Evolutionary conservation across 2,888 invertebrate species (phyloP).

Genomic region (Coleophora deauratella): DNA sequence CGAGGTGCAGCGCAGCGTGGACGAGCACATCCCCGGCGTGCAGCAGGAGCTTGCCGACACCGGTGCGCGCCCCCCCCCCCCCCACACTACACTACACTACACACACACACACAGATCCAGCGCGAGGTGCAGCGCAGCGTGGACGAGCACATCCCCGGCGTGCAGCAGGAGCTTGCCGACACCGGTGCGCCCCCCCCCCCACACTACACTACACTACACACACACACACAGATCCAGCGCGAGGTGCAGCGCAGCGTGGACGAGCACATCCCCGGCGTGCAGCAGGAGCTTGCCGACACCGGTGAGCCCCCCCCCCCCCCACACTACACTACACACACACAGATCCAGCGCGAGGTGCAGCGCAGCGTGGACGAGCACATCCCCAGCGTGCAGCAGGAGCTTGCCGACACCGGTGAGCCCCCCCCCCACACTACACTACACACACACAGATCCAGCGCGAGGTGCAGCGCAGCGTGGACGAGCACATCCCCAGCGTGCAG

Average conservation of each 20-base stretch:
- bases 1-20: constrained; percentile 78
- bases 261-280: constrained; percentile 78
- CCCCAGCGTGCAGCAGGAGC: constrained; percentile 64
- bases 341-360: constrained; percentile 78
- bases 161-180: constrained; percentile 31
- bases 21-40: constrained; percentile 78
- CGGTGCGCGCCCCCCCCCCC: no score
- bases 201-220: no score
- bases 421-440: no score
- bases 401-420: no score
- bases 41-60: constrained; percentile 13
- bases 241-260: constrained; percentile 79
- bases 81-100: no score
- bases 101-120: no score
- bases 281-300: neutral
- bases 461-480: constrained; percentile 78
- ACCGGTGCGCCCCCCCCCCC: no score
- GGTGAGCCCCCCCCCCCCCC: no score
- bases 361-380: constrained; percentile 78
- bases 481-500: constrained; percentile 77
- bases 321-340: constrained; percentile 17
- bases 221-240: constrained; percentile 76
- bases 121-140: constrained; percentile 78
- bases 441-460: constrained; percentile 76
- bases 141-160: constrained; percentile 77